Base-by-base conservation (phyloP, 2,888 invertebrate species). In the Antitype chi region DNA sequence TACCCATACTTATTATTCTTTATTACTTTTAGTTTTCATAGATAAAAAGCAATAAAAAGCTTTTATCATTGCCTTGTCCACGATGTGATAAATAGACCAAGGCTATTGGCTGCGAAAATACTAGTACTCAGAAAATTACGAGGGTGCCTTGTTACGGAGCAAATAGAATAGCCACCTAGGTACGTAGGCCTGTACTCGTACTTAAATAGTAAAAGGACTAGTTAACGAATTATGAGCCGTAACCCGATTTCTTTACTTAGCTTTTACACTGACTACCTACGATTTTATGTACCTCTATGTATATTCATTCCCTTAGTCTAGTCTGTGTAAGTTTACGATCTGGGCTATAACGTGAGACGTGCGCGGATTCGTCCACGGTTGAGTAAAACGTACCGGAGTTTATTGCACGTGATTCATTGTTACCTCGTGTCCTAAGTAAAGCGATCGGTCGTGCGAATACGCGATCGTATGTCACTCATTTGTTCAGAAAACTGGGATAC, bases 161-260 rank as follows among this genome's bases (percentile, higher is more conserved):
- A 25, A 28, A 32, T 38, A 82, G 20, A 43, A 32, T 57, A 20
- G 32, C 23, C 32, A 28, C 20, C 52, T 38, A n/a, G n/a, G 25
- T 25, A 25, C 74, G 74, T 43, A 73, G 67, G 57, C 25, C 52
- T 49, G 11, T 28, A 76, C 28, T 23, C 11, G 52, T 25, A 68
- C 78, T 82, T 52, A 70, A 67, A 78, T 70, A 80, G 78, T 80
- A 80, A 78, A 81, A 62, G 66, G 49, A 25, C 60, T 57, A 83
- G 66, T 83, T 78, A 83, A 67, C 60, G 62, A 70, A 70, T 83
- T 71, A 84, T 68, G 71, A 64, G 71, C 72, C 6, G 43, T 79
- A 64, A 69, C 84, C 63, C 38, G 84, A 84, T 69, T 84, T 79
- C 81, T 81, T 81, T 57, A 79, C 84, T 81, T 72, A 84, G 59